phyloP scores from a whole-genome alignment of 1,140 invertebrate genomes.

The Anthonomus grandis region DNA sequence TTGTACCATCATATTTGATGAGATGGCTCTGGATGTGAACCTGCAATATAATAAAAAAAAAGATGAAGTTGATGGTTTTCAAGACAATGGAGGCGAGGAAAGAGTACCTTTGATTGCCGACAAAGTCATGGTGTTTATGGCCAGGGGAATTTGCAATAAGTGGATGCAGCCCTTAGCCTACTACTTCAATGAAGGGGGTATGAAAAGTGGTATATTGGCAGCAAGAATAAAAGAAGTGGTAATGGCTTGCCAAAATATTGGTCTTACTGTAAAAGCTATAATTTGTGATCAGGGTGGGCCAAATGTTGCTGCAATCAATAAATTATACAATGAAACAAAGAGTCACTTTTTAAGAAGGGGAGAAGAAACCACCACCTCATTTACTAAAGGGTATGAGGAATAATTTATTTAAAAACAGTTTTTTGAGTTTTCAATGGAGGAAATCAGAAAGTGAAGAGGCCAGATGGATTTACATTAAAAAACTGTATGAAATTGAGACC shows the following conservation, averaged over 20 bases:
- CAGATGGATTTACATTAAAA: constrained; percentile 3
- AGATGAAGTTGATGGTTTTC: constrained; percentile 12
- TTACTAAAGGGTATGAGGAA: constrained; percentile 9
- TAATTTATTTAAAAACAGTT: constrained; percentile 7
- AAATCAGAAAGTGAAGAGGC: not conserved
- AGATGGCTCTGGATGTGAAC: not conserved
- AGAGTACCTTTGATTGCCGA: constrained; percentile 8
- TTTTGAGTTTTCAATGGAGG: not conserved
- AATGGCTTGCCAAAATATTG: no score
- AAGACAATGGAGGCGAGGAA: constrained; percentile 10
- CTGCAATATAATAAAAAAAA: constrained; percentile 3
- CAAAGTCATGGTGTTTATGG: constrained; percentile 19
- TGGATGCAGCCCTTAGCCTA: constrained; percentile 23
- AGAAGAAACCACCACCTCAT: no score
- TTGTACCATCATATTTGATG: constrained; percentile 2
- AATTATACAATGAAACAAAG: no score
- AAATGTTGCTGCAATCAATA: no score
- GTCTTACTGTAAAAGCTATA: no score
- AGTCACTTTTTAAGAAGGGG: no score
- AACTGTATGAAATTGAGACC: constrained; percentile 5
- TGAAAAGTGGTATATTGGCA: not conserved
- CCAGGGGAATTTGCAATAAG: constrained; percentile 8
- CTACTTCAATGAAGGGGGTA: no score
- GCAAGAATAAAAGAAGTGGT: no score
- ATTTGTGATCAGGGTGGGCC: no score